Conservation (phyloP, 2,797 vertebrate species). For the Enteromius fasciolatus region DNA sequence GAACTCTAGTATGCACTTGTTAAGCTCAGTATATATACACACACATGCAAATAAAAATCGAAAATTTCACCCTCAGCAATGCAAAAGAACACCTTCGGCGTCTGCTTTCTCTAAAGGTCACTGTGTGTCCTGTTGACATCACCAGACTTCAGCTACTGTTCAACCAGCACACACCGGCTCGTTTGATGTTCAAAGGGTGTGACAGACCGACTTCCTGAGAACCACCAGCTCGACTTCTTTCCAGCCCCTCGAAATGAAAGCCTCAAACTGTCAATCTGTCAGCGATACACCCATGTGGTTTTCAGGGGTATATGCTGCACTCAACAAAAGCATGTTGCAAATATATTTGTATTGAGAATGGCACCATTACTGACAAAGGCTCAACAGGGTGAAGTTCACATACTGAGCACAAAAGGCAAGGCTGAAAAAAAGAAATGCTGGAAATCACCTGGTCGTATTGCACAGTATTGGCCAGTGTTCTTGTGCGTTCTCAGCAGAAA, state of each 20-base stretch:
- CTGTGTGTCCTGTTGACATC: conserved; percentile 57
- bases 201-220: conserved; percentile 51
- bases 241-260: conserved; percentile 62
- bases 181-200: conserved; percentile 48
- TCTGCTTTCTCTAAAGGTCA: conserved; percentile 69
- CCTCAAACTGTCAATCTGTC: conserved; percentile 73
- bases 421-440: background rate
- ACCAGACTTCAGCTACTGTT: conserved; percentile 50
- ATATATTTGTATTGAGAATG: conserved; percentile 8
- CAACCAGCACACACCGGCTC: conserved; percentile 31
- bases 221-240: conserved; percentile 52
- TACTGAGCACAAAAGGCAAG: conserved; percentile 1
- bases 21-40: conserved; percentile 3
- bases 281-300: conserved; percentile 28
- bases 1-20: background rate
- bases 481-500: background rate
- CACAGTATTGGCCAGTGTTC: background rate
- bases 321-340: conserved; percentile 1
- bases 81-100: conserved; percentile 19
- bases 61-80: conserved; percentile 6
- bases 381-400: background rate
- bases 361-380: background rate
- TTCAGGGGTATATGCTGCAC: background rate
- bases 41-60: conserved; percentile 1
- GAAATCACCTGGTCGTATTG: background rate